A percentile compares a stretch with the other conserved stretches of the same genome.
Evolutionary conservation across 2,797 vertebrate species (phyloP).

Genomic region (Distichodus sexfasciatus): DNA sequence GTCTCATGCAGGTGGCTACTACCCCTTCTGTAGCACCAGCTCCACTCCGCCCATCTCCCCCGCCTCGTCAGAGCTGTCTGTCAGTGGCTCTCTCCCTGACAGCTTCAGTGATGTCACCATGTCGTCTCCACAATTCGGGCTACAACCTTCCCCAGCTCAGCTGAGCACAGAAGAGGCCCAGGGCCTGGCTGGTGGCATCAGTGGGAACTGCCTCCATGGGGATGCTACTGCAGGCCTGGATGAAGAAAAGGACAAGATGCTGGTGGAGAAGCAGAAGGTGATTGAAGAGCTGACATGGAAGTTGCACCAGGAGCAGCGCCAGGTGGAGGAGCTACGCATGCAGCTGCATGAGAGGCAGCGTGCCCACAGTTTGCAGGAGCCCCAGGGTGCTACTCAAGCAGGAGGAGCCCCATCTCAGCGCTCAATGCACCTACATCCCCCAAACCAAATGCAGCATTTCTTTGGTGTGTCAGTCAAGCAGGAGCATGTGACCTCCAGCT

Average conservation of each 20-base stretch:
- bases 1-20: constrained; percentile 84
- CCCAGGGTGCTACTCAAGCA: constrained; percentile 47
- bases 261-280: constrained; percentile 98
- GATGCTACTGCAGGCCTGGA: constrained; percentile 78
- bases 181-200: constrained; percentile 69
- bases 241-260: constrained; percentile 96
- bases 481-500: constrained; percentile 85
- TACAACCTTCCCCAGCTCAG: constrained; percentile 82
- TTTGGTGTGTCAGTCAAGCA: constrained; percentile 87
- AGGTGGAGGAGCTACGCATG: constrained; percentile 93
- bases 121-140: constrained; percentile 83
- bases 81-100: constrained; percentile 89
- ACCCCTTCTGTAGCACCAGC: constrained; percentile 91
- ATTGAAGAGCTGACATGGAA: constrained; percentile 98
- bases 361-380: constrained; percentile 73
- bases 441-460: constrained; percentile 78
- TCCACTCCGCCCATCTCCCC: constrained; percentile 95
- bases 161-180: constrained; percentile 81
- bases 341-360: constrained; percentile 92
- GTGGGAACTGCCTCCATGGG: constrained; percentile 64
- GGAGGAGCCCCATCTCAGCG: constrained; percentile 75
- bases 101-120: constrained; percentile 90
- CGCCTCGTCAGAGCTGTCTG: constrained; percentile 90
- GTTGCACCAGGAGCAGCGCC: constrained; percentile 93
- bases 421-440: constrained; percentile 59